Evolutionary conservation across 2,888 invertebrate genomes (phyloP).

Genomic region (Epiblema foenella): DNA sequence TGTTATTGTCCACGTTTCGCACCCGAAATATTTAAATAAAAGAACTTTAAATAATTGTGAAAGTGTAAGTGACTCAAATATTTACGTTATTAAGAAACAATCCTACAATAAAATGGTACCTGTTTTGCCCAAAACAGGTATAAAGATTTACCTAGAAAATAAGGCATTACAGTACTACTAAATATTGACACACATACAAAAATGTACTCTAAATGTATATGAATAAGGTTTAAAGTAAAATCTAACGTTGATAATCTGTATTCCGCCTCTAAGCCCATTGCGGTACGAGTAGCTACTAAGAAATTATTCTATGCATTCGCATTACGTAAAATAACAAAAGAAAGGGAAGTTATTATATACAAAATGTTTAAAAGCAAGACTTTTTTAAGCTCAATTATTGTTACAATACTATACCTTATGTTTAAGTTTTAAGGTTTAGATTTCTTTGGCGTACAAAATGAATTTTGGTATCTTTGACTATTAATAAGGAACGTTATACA

Average conservation of each 20-base stretch:
- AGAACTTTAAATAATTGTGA: too few species aligned
- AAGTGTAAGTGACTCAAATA: conserved; percentile 26
- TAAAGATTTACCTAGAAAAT: neutral
- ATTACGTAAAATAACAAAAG: conserved; percentile 20
- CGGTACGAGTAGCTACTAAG: conserved; percentile 2
- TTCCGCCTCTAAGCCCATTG: neutral
- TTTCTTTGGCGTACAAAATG: neutral
- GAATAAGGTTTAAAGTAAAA: conserved; percentile 1
- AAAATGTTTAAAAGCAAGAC: neutral
- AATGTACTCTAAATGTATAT: neutral
- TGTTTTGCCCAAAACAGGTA: conserved; percentile 9
- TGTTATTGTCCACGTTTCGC: too few species aligned
- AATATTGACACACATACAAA: neutral
- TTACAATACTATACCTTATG: neutral
- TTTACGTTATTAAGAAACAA: conserved; percentile 12
- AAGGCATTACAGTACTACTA: neutral
- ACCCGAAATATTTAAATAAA: too few species aligned
- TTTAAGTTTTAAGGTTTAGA: neutral
- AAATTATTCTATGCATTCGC: conserved; percentile 11
- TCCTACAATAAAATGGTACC: neutral
- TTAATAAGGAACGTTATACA: neutral
- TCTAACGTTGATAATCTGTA: neutral
- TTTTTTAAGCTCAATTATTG: neutral
- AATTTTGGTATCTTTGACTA: neutral
- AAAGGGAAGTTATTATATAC: conserved; percentile 14